A percentile compares a stretch with the other conserved stretches of the same genome.
Conservation (phyloP, 2,888 invertebrate genomes). For the Athripsodes cinereus region DNA sequence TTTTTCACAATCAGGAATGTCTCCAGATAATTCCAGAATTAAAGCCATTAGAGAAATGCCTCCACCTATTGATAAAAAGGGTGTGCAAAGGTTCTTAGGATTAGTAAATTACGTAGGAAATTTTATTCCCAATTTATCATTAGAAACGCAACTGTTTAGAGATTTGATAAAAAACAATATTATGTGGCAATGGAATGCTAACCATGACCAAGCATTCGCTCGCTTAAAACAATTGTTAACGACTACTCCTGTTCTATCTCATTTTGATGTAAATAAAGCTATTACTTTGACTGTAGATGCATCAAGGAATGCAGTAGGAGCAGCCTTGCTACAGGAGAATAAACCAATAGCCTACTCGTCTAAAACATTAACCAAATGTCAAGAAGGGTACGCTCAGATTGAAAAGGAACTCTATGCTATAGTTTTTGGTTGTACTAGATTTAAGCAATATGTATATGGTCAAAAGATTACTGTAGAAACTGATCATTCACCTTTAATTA, state of each 20-base stretch:
- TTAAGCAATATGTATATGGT: conserved; percentile 3
- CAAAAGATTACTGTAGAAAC: neutral
- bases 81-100: neutral
- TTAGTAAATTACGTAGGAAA: neutral
- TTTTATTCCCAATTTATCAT: neutral
- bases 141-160: neutral
- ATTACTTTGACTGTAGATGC: conserved; percentile 1
- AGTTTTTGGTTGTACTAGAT: conserved; percentile 3
- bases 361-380: conserved; percentile 5
- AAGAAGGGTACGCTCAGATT: too few relatives aligned
- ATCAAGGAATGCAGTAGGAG: conserved; percentile 2
- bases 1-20: too few relatives aligned
- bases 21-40: neutral
- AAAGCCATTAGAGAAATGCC: conserved; percentile 2
- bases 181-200: neutral
- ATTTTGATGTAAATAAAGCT: neutral
- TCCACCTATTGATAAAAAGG: neutral
- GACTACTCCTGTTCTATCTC: neutral
- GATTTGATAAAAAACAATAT: neutral
- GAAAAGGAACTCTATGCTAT: too few relatives aligned
- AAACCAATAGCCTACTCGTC: neutral
- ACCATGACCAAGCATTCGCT: neutral
- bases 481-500: conserved; percentile 2
- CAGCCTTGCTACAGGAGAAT: neutral
- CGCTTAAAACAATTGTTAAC: conserved; percentile 1